Base-by-base conservation (phyloP, 1,140 invertebrate genomes). In the Heterodera schachtii region DNA sequence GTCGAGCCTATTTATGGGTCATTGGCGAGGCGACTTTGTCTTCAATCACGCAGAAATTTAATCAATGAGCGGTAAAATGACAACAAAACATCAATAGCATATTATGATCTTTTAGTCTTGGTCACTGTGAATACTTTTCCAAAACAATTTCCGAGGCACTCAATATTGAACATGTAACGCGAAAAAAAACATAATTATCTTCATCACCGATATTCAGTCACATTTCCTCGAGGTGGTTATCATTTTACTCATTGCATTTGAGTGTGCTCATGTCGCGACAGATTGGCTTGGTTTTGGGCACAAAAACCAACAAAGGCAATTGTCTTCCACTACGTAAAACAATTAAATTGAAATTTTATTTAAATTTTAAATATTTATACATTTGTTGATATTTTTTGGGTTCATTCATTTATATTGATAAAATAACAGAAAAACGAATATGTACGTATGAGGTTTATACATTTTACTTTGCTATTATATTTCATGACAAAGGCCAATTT, bases 101-200 rank as follows among this genome's bases (percentile, higher is more conserved):
- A 71, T 71, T 6, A 7, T 46, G 19, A 41, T 6, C 31, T 11
- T 43, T 71, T 41, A 41, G 69, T 31, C 52, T 78, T 44, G 76
- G 70, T 31, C 66, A 78, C 44, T 78, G 76, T 11, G 76, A 78
- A 67, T 78, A 78, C 47, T 78, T 78, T 67, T 66, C 64, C 44
- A 78, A 78, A 46, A 78, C 76, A 21, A 67, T 78, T 13, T 44
- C 52, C 47, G 76, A 78, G 44, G 70, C 66, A 64, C 76, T 78
- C 21, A 70, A 78, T 21, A 66, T 31, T 52, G 47, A 64, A 64
- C 76, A 78, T 69, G 76, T 78, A 31, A 31, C 31, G 0, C 31
- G 44, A 21, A 67, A 71, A 71, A 71, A 71, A 71, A 41, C n/a
- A 41, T 1, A 7, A 71, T 16, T 52, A 41, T 41, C 43, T 41